Evolutionary conservation across 2,797 vertebrate species (phyloP).

Genomic region (Hypotaenidia okinawae): DNA sequence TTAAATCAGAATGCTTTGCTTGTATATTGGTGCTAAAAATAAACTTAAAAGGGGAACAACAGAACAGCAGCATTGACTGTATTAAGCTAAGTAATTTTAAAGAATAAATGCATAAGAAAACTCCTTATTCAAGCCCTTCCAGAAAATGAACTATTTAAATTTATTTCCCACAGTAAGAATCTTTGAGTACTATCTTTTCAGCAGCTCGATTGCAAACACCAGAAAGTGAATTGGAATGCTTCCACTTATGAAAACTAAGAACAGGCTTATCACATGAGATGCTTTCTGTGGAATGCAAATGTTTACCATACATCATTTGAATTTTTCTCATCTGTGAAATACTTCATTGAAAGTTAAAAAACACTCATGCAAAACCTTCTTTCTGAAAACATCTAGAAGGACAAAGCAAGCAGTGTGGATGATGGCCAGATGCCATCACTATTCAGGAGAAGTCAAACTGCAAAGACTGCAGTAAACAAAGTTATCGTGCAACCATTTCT

Average conservation of each 20-base stretch:
- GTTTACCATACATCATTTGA: conserved; percentile 19
- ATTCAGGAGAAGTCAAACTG: background rate
- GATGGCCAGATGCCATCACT: background rate
- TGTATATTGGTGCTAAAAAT: conserved; percentile 13
- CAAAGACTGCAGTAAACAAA: background rate
- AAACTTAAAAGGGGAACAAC: conserved; percentile 19
- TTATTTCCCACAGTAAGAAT: conserved; percentile 44
- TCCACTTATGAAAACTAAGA: background rate
- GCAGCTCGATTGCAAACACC: conserved; percentile 26
- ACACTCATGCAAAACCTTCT: background rate
- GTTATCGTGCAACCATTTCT: background rate
- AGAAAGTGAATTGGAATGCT: conserved; percentile 43
- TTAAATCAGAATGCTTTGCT: background rate
- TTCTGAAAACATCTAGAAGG: background rate
- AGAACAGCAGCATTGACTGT: conserved; percentile 11
- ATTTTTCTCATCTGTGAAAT: conserved; percentile 28
- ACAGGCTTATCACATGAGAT: background rate
- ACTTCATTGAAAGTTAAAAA: background rate
- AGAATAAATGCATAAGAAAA: conserved; percentile 47
- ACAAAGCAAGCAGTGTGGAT: background rate
- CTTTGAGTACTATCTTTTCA: conserved; percentile 36
- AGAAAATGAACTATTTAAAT: conserved; percentile 38
- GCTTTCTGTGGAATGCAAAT: background rate
- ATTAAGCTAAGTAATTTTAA: conserved; percentile 43
- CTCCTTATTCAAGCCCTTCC: conserved; percentile 20